Evolutionary conservation across 2,888 invertebrate species (phyloP).

Genomic region (Clitarchus hookeri): DNA sequence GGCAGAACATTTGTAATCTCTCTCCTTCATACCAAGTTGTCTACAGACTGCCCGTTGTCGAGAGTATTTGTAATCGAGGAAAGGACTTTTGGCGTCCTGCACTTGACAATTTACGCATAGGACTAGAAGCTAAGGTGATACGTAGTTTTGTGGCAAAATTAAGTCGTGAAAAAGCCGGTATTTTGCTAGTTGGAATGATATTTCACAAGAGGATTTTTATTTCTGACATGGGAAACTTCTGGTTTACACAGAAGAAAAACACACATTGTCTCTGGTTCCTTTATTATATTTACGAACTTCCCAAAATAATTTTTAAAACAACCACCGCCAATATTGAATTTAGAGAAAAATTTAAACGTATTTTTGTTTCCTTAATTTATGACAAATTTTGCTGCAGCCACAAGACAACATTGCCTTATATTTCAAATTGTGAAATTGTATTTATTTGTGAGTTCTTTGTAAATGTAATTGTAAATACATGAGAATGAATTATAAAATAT

Average conservation of each 20-base stretch:
- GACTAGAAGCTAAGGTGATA: not conserved
- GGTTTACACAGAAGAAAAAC: too few species aligned
- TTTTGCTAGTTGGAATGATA: too few species aligned
- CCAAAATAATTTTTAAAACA: too few species aligned
- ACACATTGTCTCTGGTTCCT: too few species aligned
- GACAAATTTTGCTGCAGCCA: not conserved
- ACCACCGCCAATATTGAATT: not conserved
- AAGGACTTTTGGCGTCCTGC: not conserved
- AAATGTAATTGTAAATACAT: not conserved
- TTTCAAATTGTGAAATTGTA: not conserved
- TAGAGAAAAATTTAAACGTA: not conserved
- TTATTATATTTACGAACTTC: too few species aligned
- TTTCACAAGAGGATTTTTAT: too few species aligned
- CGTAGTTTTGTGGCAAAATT: not conserved
- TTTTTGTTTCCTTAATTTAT: not conserved
- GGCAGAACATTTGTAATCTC: not conserved
- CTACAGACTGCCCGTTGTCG: not conserved
- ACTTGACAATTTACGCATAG: not conserved
- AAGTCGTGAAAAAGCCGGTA: too few species aligned
- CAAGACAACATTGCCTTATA: constrained; percentile 11
- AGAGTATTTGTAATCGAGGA: not conserved
- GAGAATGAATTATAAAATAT: constrained; percentile 19
- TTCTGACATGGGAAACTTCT: too few species aligned
- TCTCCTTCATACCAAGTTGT: not conserved
- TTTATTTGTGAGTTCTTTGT: constrained; percentile 3